These are phyloP conservation scores for Mesembrinibis cayennensis DNA, from an alignment of 2,113 vertebrate genomes.

Conservation along the genomic window DNA sequence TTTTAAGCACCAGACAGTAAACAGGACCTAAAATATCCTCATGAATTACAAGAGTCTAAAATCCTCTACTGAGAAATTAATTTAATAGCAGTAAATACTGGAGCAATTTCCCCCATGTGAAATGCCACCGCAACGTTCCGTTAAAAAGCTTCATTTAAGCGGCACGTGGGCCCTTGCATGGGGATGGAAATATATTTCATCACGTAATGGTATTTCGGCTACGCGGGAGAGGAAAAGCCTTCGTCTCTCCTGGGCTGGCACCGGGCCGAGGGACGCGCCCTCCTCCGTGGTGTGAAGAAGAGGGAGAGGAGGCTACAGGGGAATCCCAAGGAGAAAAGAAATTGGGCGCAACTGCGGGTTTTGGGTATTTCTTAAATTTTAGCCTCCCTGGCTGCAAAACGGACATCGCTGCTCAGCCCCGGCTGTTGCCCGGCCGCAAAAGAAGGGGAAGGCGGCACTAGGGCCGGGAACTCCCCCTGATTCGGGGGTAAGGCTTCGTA, in stretches of 20 bases:
- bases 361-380: background rate
- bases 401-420: background rate
- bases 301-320: background rate
- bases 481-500: slow-evolving; percentile 46
- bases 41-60: slow-evolving; percentile 59
- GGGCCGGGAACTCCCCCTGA: slow-evolving; percentile 50
- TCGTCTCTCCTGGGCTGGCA: background rate
- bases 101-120: slow-evolving; percentile 48
- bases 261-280: fast-evolving
- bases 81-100: slow-evolving; percentile 47
- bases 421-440: background rate
- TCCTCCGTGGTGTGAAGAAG: fast-evolving
- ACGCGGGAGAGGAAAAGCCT: background rate
- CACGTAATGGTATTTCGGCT: fast-evolving
- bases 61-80: slow-evolving; percentile 54
- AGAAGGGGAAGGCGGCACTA: background rate
- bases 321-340: background rate
- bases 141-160: slow-evolving; percentile 21
- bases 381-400: background rate
- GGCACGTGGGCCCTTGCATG: background rate
- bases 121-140: background rate
- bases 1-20: slow-evolving; percentile 62
- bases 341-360: background rate
- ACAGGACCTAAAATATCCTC: slow-evolving; percentile 63
- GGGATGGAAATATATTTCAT: background rate